Evolutionary conservation across 2,113 vertebrate genomes (phyloP).

Genomic region (Verasper variegatus): DNA sequence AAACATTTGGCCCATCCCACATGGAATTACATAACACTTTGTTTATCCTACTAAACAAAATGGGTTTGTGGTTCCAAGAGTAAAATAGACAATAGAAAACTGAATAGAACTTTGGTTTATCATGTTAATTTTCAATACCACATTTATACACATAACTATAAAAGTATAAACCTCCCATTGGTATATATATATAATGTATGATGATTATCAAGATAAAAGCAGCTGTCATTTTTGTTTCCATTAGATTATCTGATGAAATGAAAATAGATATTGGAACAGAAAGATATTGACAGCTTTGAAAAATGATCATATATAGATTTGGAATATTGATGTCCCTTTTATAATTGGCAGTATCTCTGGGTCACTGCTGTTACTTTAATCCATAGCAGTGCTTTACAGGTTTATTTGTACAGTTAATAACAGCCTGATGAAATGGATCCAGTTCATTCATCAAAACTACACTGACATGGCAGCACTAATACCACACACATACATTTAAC

Average conservation of each 20-base stretch:
- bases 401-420: constrained; percentile 30
- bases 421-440: constrained; percentile 11
- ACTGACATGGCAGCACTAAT: neutral
- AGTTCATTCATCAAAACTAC: constrained; percentile 14
- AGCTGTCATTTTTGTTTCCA: neutral
- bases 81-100: neutral
- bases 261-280: neutral
- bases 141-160: no score
- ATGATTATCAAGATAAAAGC: neutral
- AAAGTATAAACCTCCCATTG: no score
- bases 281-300: neutral
- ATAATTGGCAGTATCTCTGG: neutral
- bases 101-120: neutral
- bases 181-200: no score
- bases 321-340: constrained; percentile 4
- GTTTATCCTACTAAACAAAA: neutral
- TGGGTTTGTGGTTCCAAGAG: neutral
- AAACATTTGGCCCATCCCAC: neutral
- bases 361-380: neutral
- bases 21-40: neutral
- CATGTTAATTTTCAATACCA: neutral
- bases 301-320: constrained; percentile 2
- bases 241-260: neutral
- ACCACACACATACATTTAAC: neutral
- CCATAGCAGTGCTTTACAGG: neutral